Conservation (phyloP, 2,888 invertebrate species). For the Podotricha telesiphe region DNA sequence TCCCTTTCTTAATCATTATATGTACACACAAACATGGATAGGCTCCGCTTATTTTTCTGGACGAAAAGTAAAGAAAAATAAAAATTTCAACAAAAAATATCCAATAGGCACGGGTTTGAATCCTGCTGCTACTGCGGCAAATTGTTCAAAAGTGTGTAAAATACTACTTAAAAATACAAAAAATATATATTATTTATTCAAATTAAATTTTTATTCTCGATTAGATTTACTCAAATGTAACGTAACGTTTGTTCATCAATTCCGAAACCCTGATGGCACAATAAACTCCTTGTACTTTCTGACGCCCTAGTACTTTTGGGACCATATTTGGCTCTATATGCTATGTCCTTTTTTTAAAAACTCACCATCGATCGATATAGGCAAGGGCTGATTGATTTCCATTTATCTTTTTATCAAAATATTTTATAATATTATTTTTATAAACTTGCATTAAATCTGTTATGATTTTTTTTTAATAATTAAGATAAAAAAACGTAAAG, state of each 20-base stretch:
- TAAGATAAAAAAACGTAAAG: neutral
- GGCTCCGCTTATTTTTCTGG: too few species aligned
- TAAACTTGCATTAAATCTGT: neutral
- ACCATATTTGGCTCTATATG: slow-evolving; percentile 75
- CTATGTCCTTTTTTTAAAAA: slow-evolving; percentile 36
- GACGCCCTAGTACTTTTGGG: slow-evolving; percentile 69
- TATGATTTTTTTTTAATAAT: neutral
- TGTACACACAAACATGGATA: too few species aligned
- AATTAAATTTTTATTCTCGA: too few species aligned
- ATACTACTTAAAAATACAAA: too few species aligned
- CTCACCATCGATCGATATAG: neutral
- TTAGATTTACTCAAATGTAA: neutral
- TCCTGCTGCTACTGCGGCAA: too few species aligned
- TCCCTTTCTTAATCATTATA: too few species aligned
- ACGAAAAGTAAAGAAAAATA: too few species aligned
- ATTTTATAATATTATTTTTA: neutral
- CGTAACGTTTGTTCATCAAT: neutral
- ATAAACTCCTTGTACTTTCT: slow-evolving; percentile 53
- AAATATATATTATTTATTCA: too few species aligned
- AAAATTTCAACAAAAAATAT: too few species aligned
- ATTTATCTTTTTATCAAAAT: neutral
- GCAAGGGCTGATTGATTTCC: neutral
- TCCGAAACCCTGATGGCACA: neutral
- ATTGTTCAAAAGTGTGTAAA: too few species aligned
- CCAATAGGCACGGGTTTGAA: too few species aligned